Conservation (phyloP, 2,888 invertebrate species). For the Oeneis ivallda region DNA sequence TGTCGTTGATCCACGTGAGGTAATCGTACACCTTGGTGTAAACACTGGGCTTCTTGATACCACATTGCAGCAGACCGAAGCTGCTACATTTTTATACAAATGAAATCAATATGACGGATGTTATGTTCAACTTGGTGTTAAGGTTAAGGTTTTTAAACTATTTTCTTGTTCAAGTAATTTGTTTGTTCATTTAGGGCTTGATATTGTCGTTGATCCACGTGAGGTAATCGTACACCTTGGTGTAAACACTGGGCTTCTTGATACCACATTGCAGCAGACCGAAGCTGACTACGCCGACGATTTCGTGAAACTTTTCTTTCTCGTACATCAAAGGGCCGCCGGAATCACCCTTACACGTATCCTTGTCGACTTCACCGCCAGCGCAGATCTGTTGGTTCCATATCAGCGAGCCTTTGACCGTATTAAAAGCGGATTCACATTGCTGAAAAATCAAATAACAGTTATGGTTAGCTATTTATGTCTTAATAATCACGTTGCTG, state of each 20-base stretch:
- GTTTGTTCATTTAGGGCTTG: conserved; percentile 38
- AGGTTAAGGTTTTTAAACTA: no score
- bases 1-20: conserved; percentile 79
- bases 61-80: conserved; percentile 82
- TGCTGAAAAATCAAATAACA: conserved; percentile 30
- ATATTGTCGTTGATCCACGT: conserved; percentile 79
- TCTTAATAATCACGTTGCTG: no score
- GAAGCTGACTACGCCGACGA: conserved; percentile 82
- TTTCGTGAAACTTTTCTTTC: conserved; percentile 48
- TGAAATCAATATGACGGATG: conserved; percentile 59
- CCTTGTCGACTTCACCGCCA: conserved; percentile 78
- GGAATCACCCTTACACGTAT: conserved; percentile 84
- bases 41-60: conserved; percentile 82
- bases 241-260: conserved; percentile 84
- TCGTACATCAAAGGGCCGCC: conserved; percentile 83
- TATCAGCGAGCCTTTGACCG: conserved; percentile 32
- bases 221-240: conserved; percentile 79
- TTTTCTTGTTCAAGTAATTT: no score
- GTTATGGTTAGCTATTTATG: background rate
- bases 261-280: conserved; percentile 82
- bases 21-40: conserved; percentile 83
- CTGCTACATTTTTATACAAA: conserved; percentile 65
- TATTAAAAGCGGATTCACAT: conserved; percentile 30
- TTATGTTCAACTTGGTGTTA: conserved; percentile 56
- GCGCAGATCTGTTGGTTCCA: conserved; percentile 75